Evolutionary conservation across 2,888 invertebrate species (phyloP), one percentile per base, ranked within the genome.

Genomic region (Thymelicus sylvestris): DNA sequence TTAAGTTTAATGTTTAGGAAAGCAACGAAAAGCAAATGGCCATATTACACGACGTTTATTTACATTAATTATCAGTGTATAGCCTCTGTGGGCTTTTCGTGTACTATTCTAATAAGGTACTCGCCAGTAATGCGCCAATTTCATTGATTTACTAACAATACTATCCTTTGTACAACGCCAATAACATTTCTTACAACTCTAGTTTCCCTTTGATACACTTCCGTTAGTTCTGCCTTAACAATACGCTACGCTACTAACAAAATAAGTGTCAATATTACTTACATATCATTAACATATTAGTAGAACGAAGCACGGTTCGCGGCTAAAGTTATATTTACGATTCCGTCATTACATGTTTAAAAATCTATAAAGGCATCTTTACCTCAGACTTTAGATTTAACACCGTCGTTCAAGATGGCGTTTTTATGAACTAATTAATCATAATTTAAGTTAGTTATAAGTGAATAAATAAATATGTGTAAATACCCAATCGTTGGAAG

Each of bases 61-160:
- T 92, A 92, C 91, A 87, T 90, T 91, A 89, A 90, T 78, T 85
- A 81, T 83, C 78, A 83, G 83, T 86, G 86, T 86, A 80, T 88
- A 92, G 93, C 93, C 93, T 92, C 93, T 79, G 79, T 71, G 87
- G 93, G 91, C 92, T 88, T 83, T 83, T 84, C 86, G 88, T 87
- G 88, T 86, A 86, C 91, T 93, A 93, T 83, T 85, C 93, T 93
- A 93, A 92, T 93, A 91, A 93, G 93, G 93, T 93, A 93, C 93
- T 93, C 93, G 92, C 93, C 92, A 93, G 93, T 93, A 93, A 93
- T 93, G 93, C 93, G 93, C 93, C 93, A 92, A 93, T 92, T 92
- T 90, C 83, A 87, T 90, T 86, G 86, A 88, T 87, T 87, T 83
- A 84, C 89, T 91, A 90, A 90, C 89, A 91, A 90, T 89, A 91